phyloP scores from a whole-genome alignment of 1,140 invertebrate genomes.

The Meloidogyne chitwoodi region DNA sequence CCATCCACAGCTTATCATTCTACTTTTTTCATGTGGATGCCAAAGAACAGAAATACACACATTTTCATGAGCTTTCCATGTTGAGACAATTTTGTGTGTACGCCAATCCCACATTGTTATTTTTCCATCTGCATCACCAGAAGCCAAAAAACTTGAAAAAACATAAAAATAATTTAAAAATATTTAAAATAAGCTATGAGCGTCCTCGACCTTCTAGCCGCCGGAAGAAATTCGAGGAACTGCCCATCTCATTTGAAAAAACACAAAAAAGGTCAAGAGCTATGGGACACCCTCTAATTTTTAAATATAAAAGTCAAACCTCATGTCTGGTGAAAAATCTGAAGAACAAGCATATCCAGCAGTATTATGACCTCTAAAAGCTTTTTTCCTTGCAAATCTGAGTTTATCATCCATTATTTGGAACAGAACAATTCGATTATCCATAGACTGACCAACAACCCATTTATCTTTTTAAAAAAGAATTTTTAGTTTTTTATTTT shows the following conservation, averaged over 20 bases:
- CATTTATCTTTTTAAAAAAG: slow-evolving; percentile 70
- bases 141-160: slow-evolving; percentile 81
- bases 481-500: not conserved
- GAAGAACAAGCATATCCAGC: slow-evolving; percentile 92
- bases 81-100: slow-evolving; percentile 76
- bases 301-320: slow-evolving; percentile 63
- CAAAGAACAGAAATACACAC: slow-evolving; percentile 89
- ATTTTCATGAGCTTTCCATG: slow-evolving; percentile 97
- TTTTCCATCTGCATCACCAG: slow-evolving; percentile 98
- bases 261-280: too few relatives aligned
- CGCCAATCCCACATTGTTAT: slow-evolving; percentile 99
- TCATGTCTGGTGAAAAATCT: slow-evolving; percentile 98
- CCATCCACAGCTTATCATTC: slow-evolving; percentile 82
- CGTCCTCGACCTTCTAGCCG: too few relatives aligned
- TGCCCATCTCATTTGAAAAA: too few relatives aligned
- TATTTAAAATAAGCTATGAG: not conserved
- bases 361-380: slow-evolving; percentile 96
- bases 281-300: too few relatives aligned
- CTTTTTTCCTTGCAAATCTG: slow-evolving; percentile 92
- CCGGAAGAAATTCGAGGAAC: too few relatives aligned
- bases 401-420: slow-evolving; percentile 77
- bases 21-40: slow-evolving; percentile 98
- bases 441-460: slow-evolving; percentile 97
- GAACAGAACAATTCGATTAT: slow-evolving; percentile 97
- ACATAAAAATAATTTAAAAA: not conserved